A percentile compares a stretch with the other conserved stretches of the same genome.
These are phyloP conservation scores for Andrena hattorfiana DNA, from an alignment of 2,888 invertebrate genomes.

Conservation along the genomic window DNA sequence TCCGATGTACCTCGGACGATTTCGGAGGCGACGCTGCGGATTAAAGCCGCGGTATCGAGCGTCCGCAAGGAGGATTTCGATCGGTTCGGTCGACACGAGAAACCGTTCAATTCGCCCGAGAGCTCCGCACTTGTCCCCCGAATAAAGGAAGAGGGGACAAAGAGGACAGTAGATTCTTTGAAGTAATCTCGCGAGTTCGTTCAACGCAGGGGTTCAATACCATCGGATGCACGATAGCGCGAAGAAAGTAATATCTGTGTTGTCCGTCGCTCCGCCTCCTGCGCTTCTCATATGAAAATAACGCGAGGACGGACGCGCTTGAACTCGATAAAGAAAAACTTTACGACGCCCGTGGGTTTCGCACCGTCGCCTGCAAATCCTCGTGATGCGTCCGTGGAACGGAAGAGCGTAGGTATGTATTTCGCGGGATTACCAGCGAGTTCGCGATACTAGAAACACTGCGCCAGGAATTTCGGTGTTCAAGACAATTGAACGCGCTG, in stretches of 20 bases:
- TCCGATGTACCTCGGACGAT: background rate
- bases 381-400: background rate
- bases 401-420: background rate
- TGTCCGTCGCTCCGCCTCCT: background rate
- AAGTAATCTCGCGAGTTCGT: background rate
- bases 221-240: background rate
- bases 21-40: slow-evolving; percentile 9
- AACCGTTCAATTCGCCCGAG: slow-evolving; percentile 20
- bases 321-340: background rate
- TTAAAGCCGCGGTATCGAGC: slow-evolving; percentile 23
- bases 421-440: too few species aligned
- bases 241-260: background rate
- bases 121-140: background rate
- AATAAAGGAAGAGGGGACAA: background rate
- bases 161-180: background rate
- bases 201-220: background rate
- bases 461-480: background rate
- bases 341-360: background rate
- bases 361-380: background rate
- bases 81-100: slow-evolving; percentile 19
- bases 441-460: background rate
- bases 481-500: background rate
- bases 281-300: background rate
- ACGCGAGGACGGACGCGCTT: background rate
- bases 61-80: slow-evolving; percentile 12